Evolutionary conservation across 2,888 invertebrate species (phyloP).

Genomic region (Nomada fucata): DNA sequence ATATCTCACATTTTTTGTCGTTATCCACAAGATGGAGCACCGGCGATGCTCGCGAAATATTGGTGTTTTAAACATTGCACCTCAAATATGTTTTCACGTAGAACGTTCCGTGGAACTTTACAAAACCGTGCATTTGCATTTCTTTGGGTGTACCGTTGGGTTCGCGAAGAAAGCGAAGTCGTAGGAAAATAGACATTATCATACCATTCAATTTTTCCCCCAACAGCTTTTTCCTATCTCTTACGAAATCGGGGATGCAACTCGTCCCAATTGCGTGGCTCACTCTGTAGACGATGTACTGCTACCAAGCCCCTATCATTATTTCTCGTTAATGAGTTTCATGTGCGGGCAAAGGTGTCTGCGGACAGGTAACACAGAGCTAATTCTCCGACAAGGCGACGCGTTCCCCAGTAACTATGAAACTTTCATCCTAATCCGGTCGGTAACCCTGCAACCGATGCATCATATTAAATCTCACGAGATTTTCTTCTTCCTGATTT

Average conservation of each 20-base stretch:
- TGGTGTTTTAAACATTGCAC: too few relatives aligned
- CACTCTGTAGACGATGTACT: background rate
- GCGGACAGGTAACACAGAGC: constrained; percentile 30
- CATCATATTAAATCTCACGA: constrained; percentile 55
- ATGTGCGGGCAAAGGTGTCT: constrained; percentile 33
- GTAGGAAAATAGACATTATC: background rate
- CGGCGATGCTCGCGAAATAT: too few relatives aligned
- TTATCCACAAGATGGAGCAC: too few relatives aligned
- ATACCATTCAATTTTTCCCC: background rate
- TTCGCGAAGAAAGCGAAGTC: background rate
- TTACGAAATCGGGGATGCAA: background rate
- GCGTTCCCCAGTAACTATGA: constrained; percentile 57
- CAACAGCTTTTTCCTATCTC: background rate
- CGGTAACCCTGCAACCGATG: constrained; percentile 46
- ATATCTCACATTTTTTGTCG: too few relatives aligned
- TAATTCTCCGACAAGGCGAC: constrained; percentile 51
- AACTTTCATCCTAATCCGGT: constrained; percentile 64
- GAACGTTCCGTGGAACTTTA: too few relatives aligned
- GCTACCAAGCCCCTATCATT: background rate
- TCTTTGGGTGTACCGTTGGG: background rate
- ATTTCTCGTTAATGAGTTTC: constrained; percentile 43
- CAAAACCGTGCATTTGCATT: background rate
- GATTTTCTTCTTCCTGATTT: constrained; percentile 12
- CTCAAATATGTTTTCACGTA: too few relatives aligned
- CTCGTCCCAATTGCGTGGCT: background rate